phyloP scores from a whole-genome alignment of 2,113 vertebrate genomes.

The Heterochromis multidens region DNA sequence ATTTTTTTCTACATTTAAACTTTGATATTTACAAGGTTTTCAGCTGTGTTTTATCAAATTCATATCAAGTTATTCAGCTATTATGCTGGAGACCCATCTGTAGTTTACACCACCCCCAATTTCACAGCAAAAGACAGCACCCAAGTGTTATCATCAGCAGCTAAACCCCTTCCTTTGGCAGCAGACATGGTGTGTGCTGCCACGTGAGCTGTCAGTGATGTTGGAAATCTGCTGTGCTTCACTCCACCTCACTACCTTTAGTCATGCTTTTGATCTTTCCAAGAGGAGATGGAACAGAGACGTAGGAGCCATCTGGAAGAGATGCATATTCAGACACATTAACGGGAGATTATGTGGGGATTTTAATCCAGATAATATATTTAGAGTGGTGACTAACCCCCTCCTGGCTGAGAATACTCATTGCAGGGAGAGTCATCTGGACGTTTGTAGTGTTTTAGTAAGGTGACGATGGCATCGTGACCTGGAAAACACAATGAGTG shows the following conservation, averaged over 20 bases:
- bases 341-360: background rate
- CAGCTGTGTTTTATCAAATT: background rate
- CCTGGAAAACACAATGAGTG: slow-evolving; percentile 68
- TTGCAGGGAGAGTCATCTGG: slow-evolving; percentile 91
- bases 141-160: background rate
- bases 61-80: background rate
- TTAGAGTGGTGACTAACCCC: slow-evolving; percentile 75
- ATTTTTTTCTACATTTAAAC: background rate
- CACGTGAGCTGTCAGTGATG: slow-evolving; percentile 27
- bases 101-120: background rate
- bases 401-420: slow-evolving; percentile 94
- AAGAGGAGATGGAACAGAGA: slow-evolving; percentile 91
- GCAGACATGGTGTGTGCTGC: slow-evolving; percentile 15
- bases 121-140: background rate
- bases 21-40: background rate
- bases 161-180: slow-evolving; percentile 12
- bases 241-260: slow-evolving; percentile 83
- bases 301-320: slow-evolving; percentile 90
- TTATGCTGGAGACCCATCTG: background rate
- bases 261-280: slow-evolving; percentile 98
- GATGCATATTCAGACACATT: background rate
- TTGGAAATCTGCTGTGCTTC: background rate
- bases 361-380: background rate
- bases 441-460: slow-evolving; percentile 93
- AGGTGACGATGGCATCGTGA: slow-evolving; percentile 90